Percentiles rank a stretch among this genome's conserved stretches.
Evolutionary conservation across 2,888 invertebrate genomes (phyloP).

Genomic region (Melipona bicolor): DNA sequence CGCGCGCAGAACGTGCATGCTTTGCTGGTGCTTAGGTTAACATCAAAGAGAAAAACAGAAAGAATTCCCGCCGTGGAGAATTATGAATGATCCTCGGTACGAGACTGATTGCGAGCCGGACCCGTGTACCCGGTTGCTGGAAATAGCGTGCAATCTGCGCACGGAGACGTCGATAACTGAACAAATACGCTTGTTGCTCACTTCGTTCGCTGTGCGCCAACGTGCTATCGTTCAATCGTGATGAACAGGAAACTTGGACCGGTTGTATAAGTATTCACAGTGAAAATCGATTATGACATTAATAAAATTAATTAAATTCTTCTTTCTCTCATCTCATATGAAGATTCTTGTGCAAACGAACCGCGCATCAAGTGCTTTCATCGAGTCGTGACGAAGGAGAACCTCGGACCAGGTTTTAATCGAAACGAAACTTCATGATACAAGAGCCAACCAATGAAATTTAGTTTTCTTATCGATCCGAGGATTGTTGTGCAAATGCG

Average conservation of each 20-base stretch:
- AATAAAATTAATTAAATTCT: no score
- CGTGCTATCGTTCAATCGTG: constrained; percentile 16
- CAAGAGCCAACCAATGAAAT: neutral
- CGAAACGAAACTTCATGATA: neutral
- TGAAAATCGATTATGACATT: no score
- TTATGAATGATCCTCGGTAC: constrained; percentile 42
- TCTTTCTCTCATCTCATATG: no score
- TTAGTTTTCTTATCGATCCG: neutral
- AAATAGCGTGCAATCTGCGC: constrained; percentile 31
- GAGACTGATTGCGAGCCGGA: constrained; percentile 14
- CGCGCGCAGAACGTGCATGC: constrained; percentile 6
- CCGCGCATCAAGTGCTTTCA: neutral
- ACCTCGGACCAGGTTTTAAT: neutral
- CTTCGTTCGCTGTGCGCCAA: neutral
- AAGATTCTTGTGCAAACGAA: no score
- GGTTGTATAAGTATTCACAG: neutral
- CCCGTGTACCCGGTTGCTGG: constrained; percentile 14
- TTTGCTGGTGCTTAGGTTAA: neutral
- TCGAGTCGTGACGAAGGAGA: constrained; percentile 33
- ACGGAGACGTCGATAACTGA: constrained; percentile 35
- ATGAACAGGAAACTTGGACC: constrained; percentile 22
- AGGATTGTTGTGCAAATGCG: neutral
- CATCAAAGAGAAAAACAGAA: neutral
- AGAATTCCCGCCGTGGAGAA: constrained; percentile 4
- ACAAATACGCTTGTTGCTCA: constrained; percentile 21